Percentiles rank a stretch among this genome's conserved stretches.
These are phyloP conservation scores for Ladona fulva DNA, from an alignment of 1,140 invertebrate genomes.

Conservation along the genomic window DNA sequence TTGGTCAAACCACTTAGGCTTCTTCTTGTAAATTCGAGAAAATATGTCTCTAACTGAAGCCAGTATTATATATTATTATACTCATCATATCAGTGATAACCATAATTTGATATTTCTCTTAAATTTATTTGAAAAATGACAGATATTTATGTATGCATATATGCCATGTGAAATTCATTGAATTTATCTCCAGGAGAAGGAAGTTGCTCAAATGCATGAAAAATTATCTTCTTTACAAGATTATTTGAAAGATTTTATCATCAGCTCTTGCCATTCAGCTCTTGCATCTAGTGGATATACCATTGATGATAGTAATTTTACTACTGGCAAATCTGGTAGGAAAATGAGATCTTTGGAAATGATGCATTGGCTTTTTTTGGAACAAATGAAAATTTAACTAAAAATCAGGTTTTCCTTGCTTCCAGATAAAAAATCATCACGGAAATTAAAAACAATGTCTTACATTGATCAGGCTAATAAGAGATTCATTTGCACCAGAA, in stretches of 20 bases:
- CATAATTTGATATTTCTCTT: no score
- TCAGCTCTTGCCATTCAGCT: slow-evolving; percentile 58
- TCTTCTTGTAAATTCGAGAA: no score
- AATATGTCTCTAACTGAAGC: no score
- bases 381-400: slow-evolving; percentile 15
- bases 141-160: no score
- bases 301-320: slow-evolving; percentile 48
- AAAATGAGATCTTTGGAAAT: slow-evolving; percentile 32
- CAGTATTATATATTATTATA: no score
- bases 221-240: slow-evolving; percentile 49
- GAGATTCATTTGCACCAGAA: slow-evolving; percentile 57
- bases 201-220: slow-evolving; percentile 40
- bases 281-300: slow-evolving; percentile 63
- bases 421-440: slow-evolving; percentile 29
- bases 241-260: slow-evolving; percentile 51
- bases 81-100: no score
- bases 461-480: slow-evolving; percentile 77
- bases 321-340: slow-evolving; percentile 32
- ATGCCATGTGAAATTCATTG: no score
- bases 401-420: slow-evolving; percentile 15
- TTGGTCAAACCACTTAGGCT: no score
- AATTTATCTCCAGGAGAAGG: slow-evolving; percentile 37
- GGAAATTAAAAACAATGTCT: slow-evolving; percentile 50
- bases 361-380: slow-evolving; percentile 32
- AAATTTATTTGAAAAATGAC: no score